Evolutionary conservation across 2,888 invertebrate species (phyloP).

Genomic region (Hecatera dysodea): DNA sequence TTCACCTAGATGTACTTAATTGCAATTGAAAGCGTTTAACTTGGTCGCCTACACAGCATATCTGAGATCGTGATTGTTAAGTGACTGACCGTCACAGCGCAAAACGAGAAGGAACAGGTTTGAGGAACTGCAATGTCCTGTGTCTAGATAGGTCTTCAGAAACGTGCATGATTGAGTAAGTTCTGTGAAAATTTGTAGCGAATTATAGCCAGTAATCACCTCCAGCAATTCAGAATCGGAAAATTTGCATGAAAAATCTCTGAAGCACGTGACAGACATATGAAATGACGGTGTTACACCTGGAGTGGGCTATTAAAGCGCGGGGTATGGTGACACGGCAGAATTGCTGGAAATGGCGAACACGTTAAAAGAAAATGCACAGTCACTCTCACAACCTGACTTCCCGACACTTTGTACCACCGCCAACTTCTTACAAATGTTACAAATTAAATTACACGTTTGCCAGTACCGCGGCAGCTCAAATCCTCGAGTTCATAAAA

Average conservation of each 20-base stretch:
- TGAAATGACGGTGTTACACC: conserved; percentile 72
- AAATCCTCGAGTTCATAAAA: conserved; percentile 65
- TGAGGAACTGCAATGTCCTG: not conserved
- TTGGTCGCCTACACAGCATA: conserved; percentile 53
- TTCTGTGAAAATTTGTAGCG: conserved; percentile 16
- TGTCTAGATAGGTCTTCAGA: not conserved
- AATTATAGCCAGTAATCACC: conserved; percentile 68
- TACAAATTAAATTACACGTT: conserved; percentile 59
- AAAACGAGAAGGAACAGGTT: conserved; percentile 39
- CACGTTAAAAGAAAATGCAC: conserved; percentile 76
- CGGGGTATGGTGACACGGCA: conserved; percentile 80
- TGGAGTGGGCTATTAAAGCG: conserved; percentile 74
- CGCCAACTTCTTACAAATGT: conserved; percentile 50
- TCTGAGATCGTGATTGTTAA: conserved; percentile 45
- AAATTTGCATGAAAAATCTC: conserved; percentile 82
- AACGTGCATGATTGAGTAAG: not conserved
- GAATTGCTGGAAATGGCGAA: conserved; percentile 79
- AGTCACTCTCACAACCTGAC: conserved; percentile 74
- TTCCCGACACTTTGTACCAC: conserved; percentile 62
- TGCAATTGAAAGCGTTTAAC: conserved; percentile 54
- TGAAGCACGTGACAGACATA: conserved; percentile 78
- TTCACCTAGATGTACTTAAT: conserved; percentile 58
- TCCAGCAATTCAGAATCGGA: conserved; percentile 77
- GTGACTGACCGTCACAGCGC: conserved; percentile 10
- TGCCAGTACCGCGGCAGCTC: conserved; percentile 52